Percentiles rank a stretch among this genome's conserved stretches.
These are phyloP conservation scores for Grapholita molesta DNA, from an alignment of 1,140 invertebrate genomes.

Conservation along the genomic window DNA sequence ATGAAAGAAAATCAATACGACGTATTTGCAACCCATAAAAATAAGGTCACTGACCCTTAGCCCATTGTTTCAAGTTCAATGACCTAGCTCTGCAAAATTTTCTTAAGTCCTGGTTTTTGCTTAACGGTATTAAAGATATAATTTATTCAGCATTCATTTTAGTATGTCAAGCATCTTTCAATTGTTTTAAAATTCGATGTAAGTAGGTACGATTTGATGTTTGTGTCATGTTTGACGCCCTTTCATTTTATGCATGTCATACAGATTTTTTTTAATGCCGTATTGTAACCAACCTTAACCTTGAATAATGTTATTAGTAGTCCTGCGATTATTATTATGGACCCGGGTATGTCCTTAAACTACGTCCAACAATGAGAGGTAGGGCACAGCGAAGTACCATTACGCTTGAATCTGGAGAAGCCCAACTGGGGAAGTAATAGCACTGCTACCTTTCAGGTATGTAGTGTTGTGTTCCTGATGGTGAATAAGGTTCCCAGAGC, in stretches of 20 bases:
- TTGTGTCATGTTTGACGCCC: not conserved
- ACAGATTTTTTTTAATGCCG: no score
- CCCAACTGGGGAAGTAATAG: no score
- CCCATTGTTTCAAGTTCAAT: not conserved
- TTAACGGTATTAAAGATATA: not conserved
- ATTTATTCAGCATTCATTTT: slow-evolving; percentile 3
- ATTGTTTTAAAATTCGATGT: not conserved
- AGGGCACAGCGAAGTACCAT: no score
- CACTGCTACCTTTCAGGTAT: no score
- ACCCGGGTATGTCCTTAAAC: no score
- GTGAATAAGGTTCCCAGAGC: no score
- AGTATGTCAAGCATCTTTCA: not conserved
- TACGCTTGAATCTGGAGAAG: no score
- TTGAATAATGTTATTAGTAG: no score
- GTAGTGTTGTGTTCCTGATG: no score
- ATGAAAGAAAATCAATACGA: slow-evolving; percentile 10
- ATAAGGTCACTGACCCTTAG: not conserved
- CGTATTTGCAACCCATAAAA: slow-evolving; percentile 9
- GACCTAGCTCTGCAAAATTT: not conserved
- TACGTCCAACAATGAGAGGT: no score
- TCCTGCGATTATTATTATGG: no score
- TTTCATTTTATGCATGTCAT: not conserved
- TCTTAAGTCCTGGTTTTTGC: not conserved
- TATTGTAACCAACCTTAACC: no score
- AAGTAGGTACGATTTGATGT: not conserved